phyloP scores from a whole-genome alignment of 92 coral and sea anemone species.

The Actinostola sp. region DNA sequence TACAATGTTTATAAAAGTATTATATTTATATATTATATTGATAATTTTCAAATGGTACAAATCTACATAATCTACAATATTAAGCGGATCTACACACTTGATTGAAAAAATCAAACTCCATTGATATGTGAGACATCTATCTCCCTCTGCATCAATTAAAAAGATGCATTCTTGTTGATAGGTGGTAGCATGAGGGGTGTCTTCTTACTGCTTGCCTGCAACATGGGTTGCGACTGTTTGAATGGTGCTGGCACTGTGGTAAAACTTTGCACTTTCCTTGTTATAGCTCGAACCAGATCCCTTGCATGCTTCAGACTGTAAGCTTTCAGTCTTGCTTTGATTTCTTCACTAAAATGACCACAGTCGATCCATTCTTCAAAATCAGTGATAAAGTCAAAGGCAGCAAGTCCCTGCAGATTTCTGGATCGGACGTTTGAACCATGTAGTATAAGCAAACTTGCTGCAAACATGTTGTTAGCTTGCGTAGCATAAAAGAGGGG shows the following conservation, averaged over 20 bases:
- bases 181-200: slow-evolving; percentile 75
- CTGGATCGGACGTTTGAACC: slow-evolving; percentile 87
- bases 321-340: slow-evolving; percentile 90
- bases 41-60: too few relatives aligned
- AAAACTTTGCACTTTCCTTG: slow-evolving; percentile 86
- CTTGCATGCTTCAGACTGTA: slow-evolving; percentile 95
- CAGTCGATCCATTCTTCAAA: slow-evolving; percentile 98
- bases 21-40: too few relatives aligned
- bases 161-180: slow-evolving; percentile 57
- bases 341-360: slow-evolving; percentile 89
- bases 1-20: too few relatives aligned
- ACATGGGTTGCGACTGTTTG: slow-evolving; percentile 47
- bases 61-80: too few relatives aligned
- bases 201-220: slow-evolving; percentile 51
- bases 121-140: not conserved
- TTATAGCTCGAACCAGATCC: slow-evolving; percentile 92
- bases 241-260: not conserved
- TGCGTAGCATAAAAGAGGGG: slow-evolving; percentile 97
- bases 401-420: slow-evolving; percentile 78
- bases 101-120: not conserved
- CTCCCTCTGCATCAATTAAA: too few relatives aligned
- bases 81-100: too few relatives aligned
- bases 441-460: slow-evolving; percentile 81
- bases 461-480: slow-evolving; percentile 87
- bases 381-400: slow-evolving; percentile 92